Evolutionary conservation across 2,888 invertebrate species (phyloP), one percentile per base, ranked within the genome.

Genomic region (Sphinx pinastri): DNA sequence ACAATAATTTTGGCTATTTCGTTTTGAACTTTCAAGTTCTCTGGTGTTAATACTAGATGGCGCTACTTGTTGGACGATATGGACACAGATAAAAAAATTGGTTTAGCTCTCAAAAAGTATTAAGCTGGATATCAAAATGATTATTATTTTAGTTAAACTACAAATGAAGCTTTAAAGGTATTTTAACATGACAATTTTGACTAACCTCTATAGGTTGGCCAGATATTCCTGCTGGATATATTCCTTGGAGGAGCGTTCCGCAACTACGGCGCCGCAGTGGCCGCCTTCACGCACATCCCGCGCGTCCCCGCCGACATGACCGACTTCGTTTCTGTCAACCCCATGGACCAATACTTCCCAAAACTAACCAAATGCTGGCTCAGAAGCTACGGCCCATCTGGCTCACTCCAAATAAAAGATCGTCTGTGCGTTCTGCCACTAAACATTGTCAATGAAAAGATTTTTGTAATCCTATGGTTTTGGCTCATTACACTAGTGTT

Each of bases 391-490:
- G 96, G 96, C 3, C 94, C 95, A 0, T 94, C 95, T 0, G 96
- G 96, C 5, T 86, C 91, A 6, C 75, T 95, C 0, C 94, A 96
- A 78, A 81, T 87, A 0, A 91, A 92, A 73, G 96, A 97, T 79
- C 94, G 95, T 0, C 91, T 97, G 0, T 97, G 97, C 78, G 94
- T 97, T n/a, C 89, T 97, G 14, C 96, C 97, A 0, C 81, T 97
- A 11, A 97, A 97, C 81, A 96, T 97, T 75, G 95, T 97, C 59
- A 97, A 97, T 81, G 97, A 97, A 82, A 97, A 97, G 84, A 95
- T 97, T 75, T 97, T 96, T 80, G 93, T 96, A 0, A 95, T 97
- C 67, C 87, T 97, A 0, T 97, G 97, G 96, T 95, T 96, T 83
- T 97, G 97, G 96, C 94, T 97, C 14, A 91, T 96, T 38, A 84